Percentiles rank a stretch among this genome's conserved stretches.
phyloP scores from a whole-genome alignment of 2,888 invertebrate genomes.

The Pyrgus malvae region DNA sequence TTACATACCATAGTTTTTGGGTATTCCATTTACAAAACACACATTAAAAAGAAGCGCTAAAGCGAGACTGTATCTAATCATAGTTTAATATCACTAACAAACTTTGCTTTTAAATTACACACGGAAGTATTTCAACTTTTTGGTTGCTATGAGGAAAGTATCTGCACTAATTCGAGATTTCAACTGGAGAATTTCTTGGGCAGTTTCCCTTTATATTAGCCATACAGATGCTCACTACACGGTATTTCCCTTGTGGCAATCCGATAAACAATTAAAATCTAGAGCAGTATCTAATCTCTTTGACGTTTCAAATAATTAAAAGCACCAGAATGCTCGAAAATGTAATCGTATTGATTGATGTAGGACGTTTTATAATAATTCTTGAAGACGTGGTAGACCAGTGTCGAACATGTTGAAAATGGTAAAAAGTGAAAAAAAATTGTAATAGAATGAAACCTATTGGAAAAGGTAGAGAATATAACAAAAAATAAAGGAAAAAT shows the following conservation, averaged over 20 bases:
- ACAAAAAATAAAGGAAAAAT: too few relatives aligned
- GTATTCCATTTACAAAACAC: background rate
- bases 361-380: too few relatives aligned
- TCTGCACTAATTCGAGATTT: background rate
- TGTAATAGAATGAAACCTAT: too few relatives aligned
- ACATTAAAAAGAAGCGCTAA: background rate
- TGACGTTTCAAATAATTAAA: background rate
- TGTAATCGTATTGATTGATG: background rate
- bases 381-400: too few relatives aligned
- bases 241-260: background rate
- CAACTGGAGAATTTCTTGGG: constrained; percentile 2
- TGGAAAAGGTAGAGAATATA: too few relatives aligned
- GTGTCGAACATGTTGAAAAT: too few relatives aligned
- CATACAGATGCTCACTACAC: background rate
- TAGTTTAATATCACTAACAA: background rate
- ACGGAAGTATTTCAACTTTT: too few relatives aligned
- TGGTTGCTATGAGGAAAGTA: too few relatives aligned
- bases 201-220: constrained; percentile 9
- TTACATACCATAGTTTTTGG: constrained; percentile 13
- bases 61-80: background rate
- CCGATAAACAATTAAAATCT: background rate
- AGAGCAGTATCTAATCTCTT: background rate
- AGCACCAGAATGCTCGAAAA: background rate
- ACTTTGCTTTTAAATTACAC: too few relatives aligned
- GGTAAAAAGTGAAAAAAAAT: too few relatives aligned